Evolutionary conservation across 2,113 vertebrate genomes (phyloP).

Genomic region (Sprattus sprattus): DNA sequence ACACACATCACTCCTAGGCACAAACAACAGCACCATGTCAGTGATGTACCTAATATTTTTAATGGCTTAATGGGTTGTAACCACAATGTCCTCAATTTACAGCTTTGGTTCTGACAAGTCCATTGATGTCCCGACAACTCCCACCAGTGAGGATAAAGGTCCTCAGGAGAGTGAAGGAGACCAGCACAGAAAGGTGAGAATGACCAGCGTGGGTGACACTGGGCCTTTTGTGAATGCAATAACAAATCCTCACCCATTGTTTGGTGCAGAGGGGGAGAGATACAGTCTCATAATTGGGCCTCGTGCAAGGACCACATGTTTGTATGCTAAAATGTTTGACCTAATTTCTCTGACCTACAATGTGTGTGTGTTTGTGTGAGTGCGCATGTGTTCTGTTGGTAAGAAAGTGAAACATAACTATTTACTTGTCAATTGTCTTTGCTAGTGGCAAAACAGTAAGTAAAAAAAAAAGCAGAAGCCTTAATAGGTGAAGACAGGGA

Average conservation of each 20-base stretch:
- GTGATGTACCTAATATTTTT: neutral
- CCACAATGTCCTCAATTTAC: constrained; percentile 27
- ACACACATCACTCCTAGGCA: neutral
- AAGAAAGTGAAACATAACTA: neutral
- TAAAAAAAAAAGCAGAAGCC: neutral
- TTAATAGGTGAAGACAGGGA: neutral
- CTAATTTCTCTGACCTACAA: neutral
- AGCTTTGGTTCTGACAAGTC: constrained; percentile 43
- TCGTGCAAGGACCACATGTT: neutral
- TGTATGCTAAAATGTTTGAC: constrained; percentile 19
- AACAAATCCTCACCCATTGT: constrained; percentile 3
- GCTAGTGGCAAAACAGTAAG: neutral
- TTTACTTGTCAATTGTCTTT: neutral
- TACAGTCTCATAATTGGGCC: neutral
- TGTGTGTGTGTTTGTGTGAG: neutral
- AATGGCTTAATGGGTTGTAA: neutral
- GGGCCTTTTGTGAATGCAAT: neutral
- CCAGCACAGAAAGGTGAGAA: neutral
- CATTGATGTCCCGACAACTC: neutral
- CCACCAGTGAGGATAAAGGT: neutral
- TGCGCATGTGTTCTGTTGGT: neutral
- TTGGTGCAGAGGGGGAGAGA: neutral
- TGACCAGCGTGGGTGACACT: neutral
- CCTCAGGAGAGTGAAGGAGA: neutral
- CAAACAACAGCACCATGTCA: neutral